Base-by-base conservation (phyloP, 2,797 vertebrate species). In the Crocodylus rhombifer region DNA sequence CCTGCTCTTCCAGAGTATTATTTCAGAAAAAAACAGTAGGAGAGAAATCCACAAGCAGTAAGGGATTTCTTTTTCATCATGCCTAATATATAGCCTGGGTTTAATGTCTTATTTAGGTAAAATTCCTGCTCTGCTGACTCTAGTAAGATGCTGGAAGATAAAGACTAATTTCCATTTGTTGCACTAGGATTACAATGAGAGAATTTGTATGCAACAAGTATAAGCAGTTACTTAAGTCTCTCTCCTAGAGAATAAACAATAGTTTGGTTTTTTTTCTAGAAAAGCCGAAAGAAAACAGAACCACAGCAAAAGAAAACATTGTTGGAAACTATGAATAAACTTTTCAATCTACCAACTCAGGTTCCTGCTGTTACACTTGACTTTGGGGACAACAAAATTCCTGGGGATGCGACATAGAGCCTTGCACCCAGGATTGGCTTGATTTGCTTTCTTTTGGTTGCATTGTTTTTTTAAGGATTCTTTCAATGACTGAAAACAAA, bases 381-480 rank as follows among this genome's bases (percentile, higher is more conserved):
- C 57, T 28, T 28, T 65, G 92, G 42, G 42, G 6, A 63, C 1
- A 23, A 0, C 0, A 0, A 88, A 75, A 11, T 23, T 76, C 30
- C 17, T 58, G 42, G 10, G 61, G 7, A 51, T 4, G 2, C 69
- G 28, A 74, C 89, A 75, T 7, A 42, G 51, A 28, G 75, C 64
- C 5, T 33, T 61, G 42, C 13, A 92, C 30, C 13, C 76, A 10
- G 42, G 42, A 51, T 51, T 51, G 73, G 12, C 73, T 76, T 60
- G 57, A 51, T 21, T 62, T 78, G 13, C 60, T 91, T 90, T 78
- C n/a, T 78, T 82, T 33, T 26, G 26, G 21, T 67, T 84, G 13
- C 36, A 93, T 82, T 79, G n/a, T 78, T 23, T 21, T 58, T 85
- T 65, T 4, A 2, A 69, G 42, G 3, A 30, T 25, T 88, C 89